These are phyloP conservation scores for Potamarius usumacintae DNA, from an alignment of 2,113 vertebrate species.

Conservation along the genomic window DNA sequence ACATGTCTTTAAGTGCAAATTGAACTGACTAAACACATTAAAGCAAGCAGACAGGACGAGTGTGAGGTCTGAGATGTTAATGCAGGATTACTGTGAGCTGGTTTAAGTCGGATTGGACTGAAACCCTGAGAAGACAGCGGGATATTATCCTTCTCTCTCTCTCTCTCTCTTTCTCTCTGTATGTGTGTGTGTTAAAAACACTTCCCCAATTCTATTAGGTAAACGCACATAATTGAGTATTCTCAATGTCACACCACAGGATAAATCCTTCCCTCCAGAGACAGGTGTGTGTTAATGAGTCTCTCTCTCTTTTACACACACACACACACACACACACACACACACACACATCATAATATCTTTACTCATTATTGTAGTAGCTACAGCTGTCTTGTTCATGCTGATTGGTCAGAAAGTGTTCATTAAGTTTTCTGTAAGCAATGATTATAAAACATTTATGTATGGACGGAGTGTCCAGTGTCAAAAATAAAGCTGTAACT, in stretches of 20 bases:
- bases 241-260: slow-evolving; percentile 1
- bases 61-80: slow-evolving; percentile 25
- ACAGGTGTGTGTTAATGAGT: background rate
- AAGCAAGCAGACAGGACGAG: background rate
- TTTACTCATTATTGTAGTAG: background rate
- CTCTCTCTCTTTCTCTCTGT: background rate
- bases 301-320: background rate
- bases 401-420: background rate
- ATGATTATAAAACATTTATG: background rate
- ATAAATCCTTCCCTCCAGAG: background rate
- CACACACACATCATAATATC: background rate
- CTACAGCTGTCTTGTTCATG: background rate
- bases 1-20: background rate
- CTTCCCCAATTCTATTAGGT: slow-evolving; percentile 9
- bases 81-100: slow-evolving; percentile 21
- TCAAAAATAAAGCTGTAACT: background rate
- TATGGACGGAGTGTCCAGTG: background rate
- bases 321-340: slow-evolving; percentile 3
- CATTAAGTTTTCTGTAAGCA: background rate
- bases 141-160: background rate
- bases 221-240: slow-evolving; percentile 20
- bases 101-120: slow-evolving; percentile 19
- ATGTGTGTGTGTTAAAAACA: background rate
- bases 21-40: background rate
- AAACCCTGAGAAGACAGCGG: background rate